These are phyloP conservation scores for Corythaeola cristata DNA, from an alignment of 2,113 vertebrate genomes.

Conservation along the genomic window DNA sequence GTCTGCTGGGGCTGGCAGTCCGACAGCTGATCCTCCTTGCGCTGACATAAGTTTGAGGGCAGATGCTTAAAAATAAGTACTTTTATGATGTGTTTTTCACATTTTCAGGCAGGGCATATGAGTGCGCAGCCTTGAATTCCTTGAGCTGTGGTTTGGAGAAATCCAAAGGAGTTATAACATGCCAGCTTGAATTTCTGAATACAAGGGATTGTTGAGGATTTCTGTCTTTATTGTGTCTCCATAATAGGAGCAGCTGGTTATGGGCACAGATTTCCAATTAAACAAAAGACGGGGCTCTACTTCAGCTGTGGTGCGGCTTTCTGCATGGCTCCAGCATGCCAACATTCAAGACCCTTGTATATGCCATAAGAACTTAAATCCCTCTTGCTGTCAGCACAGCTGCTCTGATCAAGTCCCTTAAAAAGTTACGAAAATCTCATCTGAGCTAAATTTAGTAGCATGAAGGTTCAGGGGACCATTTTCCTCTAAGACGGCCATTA, in stretches of 20 bases:
- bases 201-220: conserved; percentile 39
- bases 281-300: neutral
- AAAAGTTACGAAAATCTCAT: neutral
- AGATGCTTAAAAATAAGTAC: conserved; percentile 8
- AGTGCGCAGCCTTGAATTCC: neutral
- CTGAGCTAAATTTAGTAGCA: neutral
- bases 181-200: conserved; percentile 33
- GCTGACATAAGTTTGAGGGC: neutral
- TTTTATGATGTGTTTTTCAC: conserved; percentile 28
- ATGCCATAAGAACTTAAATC: neutral
- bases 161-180: neutral
- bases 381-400: neutral
- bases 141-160: conserved; percentile 40
- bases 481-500: neutral
- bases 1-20: conserved; percentile 24
- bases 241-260: conserved; percentile 32
- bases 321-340: neutral
- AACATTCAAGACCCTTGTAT: neutral
- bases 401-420: neutral
- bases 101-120: conserved; percentile 22
- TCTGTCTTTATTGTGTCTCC: conserved; percentile 34
- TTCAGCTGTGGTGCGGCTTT: neutral
- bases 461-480: neutral
- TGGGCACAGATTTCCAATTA: neutral
- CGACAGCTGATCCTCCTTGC: neutral